These are phyloP conservation scores for Tinamus major DNA, from an alignment of 2,797 vertebrate genomes.

Conservation along the genomic window DNA sequence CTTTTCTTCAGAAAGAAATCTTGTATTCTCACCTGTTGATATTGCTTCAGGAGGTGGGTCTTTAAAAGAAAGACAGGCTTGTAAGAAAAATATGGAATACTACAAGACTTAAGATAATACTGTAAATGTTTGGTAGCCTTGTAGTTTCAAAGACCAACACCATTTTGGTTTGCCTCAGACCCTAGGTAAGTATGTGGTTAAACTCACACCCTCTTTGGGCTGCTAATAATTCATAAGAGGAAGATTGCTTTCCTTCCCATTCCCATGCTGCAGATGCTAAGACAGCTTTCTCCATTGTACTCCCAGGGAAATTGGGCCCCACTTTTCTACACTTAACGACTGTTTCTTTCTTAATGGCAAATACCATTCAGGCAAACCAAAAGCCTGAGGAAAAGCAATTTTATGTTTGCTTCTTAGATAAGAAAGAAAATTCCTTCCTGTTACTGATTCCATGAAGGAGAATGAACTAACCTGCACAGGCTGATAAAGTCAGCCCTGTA, in stretches of 20 bases:
- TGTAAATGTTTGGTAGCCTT: not conserved
- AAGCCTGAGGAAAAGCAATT: constrained; percentile 57
- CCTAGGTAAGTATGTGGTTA: not conserved
- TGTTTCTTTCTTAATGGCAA: constrained; percentile 19
- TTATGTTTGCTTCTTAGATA: constrained; percentile 51
- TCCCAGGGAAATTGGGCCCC: not conserved
- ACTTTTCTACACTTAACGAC: not conserved
- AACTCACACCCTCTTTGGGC: fast-evolving
- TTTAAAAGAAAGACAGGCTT: not conserved
- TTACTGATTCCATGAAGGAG: constrained; percentile 51
- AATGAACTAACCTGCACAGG: constrained; percentile 37
- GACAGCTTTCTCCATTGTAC: not conserved
- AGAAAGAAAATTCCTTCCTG: constrained; percentile 63
- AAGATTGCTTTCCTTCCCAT: not conserved
- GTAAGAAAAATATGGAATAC: not conserved
- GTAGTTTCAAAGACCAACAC: not conserved
- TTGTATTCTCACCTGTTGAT: not conserved
- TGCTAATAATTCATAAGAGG: not conserved
- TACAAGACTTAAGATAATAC: not conserved
- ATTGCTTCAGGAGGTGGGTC: not conserved
- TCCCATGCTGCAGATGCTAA: not conserved
- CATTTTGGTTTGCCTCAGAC: not conserved
- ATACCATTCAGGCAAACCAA: constrained; percentile 25
- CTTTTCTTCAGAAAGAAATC: not conserved
- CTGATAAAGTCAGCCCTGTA: constrained; percentile 50